These are phyloP conservation scores for Donacobius atricapilla DNA, from an alignment of 2,113 vertebrate genomes.

Conservation along the genomic window DNA sequence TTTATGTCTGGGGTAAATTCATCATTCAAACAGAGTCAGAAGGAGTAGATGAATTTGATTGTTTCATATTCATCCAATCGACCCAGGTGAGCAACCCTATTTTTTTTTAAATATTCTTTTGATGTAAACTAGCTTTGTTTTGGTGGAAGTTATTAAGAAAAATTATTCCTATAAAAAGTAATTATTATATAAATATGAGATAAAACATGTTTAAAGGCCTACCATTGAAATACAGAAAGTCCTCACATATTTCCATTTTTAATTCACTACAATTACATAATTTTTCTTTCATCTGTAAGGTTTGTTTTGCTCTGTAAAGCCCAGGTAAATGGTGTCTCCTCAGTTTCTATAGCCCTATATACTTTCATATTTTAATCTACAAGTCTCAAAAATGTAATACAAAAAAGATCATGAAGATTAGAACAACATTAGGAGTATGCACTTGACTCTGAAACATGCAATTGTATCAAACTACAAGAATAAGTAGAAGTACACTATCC, in stretches of 20 bases:
- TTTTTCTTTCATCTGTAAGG: background rate
- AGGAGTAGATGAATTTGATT: background rate
- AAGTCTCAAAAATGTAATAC: background rate
- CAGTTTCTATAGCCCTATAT: background rate
- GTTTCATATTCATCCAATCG: background rate
- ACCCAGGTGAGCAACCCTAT: background rate
- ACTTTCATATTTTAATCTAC: background rate
- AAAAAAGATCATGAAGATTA: background rate
- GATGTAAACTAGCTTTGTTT: background rate
- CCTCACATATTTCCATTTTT: background rate
- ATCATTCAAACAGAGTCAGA: background rate
- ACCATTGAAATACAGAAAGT: background rate
- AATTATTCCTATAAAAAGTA: background rate
- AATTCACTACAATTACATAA: background rate
- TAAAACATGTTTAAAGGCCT: background rate
- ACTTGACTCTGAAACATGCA: background rate
- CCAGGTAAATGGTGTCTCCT: background rate
- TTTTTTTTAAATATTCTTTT: background rate
- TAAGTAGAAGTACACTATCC: background rate
- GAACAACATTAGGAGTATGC: background rate
- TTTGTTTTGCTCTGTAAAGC: background rate
- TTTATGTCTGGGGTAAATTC: background rate
- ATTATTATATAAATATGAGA: background rate
- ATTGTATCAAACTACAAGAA: background rate
- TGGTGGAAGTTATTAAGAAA: background rate